Conservation (phyloP, 2,797 vertebrate genomes). For the Bovichtus variegatus region DNA sequence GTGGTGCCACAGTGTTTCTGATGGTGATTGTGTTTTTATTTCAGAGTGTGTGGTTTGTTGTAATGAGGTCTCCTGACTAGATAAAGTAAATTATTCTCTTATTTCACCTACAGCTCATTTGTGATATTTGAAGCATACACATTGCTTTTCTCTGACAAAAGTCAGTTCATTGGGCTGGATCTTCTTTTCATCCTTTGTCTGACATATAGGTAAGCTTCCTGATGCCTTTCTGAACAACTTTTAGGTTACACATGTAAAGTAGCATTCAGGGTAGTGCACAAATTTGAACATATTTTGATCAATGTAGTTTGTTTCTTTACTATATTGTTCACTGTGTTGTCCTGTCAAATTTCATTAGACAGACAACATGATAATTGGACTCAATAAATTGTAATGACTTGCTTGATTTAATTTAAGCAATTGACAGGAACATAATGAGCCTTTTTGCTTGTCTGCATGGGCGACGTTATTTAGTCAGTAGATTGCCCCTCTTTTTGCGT, state of each 20-base stretch:
- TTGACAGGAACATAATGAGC: slow-evolving; percentile 23
- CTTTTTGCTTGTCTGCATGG: slow-evolving; percentile 17
- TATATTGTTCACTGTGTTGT: background rate
- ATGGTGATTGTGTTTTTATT: slow-evolving; percentile 12
- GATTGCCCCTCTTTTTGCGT: slow-evolving; percentile 8
- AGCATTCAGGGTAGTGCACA: background rate
- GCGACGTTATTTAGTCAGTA: background rate
- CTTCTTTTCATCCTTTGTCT: background rate
- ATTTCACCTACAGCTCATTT: slow-evolving; percentile 3
- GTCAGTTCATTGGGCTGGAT: background rate
- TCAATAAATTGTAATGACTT: slow-evolving; percentile 14
- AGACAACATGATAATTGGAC: slow-evolving; percentile 6
- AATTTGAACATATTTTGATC: background rate
- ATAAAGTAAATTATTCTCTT: background rate
- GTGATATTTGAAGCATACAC: background rate
- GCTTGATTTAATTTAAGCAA: slow-evolving; percentile 39
- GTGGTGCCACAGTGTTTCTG: slow-evolving; percentile 14
- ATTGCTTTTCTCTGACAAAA: background rate
- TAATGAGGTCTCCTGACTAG: background rate
- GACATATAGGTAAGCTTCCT: slow-evolving; percentile 65
- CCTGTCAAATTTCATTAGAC: background rate
- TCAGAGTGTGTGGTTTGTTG: slow-evolving; percentile 3
- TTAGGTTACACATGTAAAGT: background rate
- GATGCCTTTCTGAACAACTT: background rate
- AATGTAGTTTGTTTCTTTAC: background rate